phyloP scores from a whole-genome alignment of 2,113 vertebrate genomes.

The Serilophus lunatus region DNA sequence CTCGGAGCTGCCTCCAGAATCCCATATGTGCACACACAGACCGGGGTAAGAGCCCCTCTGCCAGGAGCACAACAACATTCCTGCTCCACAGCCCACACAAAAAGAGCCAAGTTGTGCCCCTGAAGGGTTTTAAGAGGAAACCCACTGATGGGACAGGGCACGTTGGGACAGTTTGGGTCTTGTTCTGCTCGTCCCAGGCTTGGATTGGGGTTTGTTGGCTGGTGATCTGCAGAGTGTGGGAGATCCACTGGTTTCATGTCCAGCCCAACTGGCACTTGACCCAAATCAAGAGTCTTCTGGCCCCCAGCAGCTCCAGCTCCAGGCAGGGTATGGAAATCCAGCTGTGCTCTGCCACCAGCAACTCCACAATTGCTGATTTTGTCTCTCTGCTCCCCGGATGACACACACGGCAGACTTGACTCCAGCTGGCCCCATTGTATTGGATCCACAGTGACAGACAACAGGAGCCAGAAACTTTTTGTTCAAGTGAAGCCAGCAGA shows the following conservation, averaged over 20 bases:
- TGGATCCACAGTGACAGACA: slow-evolving; percentile 50
- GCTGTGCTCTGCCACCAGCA: background rate
- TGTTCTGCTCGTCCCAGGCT: rapidly evolving
- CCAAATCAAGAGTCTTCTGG: background rate
- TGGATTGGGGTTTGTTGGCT: rapidly evolving
- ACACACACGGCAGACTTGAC: slow-evolving; percentile 30
- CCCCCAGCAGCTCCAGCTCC: background rate
- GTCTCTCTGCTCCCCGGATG: background rate
- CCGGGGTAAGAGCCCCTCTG: background rate
- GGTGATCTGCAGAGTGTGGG: rapidly evolving
- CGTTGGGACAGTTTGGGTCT: rapidly evolving
- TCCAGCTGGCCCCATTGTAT: slow-evolving; percentile 67
- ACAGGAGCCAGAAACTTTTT: slow-evolving; percentile 67
- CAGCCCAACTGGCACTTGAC: rapidly evolving
- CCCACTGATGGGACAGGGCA: background rate
- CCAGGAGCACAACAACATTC: background rate
- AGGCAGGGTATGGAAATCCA: background rate
- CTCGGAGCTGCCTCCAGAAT: slow-evolving; percentile 15
- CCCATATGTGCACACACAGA: slow-evolving; percentile 13
- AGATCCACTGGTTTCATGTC: background rate
- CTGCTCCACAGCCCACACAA: background rate
- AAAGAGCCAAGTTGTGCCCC: background rate
- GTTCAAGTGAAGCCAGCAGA: slow-evolving; percentile 56
- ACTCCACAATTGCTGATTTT: rapidly evolving
- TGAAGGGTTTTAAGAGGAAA: background rate